Conservation (phyloP, 2,113 vertebrate genomes). For the Lepisosteus oculatus region DNA sequence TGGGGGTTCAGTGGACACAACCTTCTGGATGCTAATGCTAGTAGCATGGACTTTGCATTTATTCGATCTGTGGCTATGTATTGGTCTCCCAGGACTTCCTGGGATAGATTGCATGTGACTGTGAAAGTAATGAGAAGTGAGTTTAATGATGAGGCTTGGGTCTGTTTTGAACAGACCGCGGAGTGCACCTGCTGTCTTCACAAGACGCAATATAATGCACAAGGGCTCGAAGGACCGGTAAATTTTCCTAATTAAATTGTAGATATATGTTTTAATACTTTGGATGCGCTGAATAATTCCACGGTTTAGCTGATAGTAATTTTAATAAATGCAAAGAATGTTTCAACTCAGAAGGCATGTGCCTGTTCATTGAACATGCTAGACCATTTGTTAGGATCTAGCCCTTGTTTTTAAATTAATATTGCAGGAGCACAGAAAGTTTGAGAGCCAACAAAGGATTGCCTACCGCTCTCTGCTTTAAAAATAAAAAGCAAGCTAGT, state of each 20-base stretch:
- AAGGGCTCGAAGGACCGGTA: background rate
- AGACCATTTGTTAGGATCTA: too few relatives aligned
- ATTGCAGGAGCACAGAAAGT: too few relatives aligned
- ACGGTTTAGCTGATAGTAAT: background rate
- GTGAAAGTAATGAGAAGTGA: constrained; percentile 14
- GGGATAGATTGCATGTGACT: constrained; percentile 11
- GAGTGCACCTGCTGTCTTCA: constrained; percentile 6
- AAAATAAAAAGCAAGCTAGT: too few relatives aligned
- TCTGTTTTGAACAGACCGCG: background rate
- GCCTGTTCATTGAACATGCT: too few relatives aligned
- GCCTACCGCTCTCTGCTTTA: too few relatives aligned
- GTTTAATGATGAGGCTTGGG: constrained; percentile 11
- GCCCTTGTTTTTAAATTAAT: too few relatives aligned
- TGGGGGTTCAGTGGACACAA: constrained; percentile 1
- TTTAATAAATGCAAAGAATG: background rate
- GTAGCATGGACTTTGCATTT: background rate
- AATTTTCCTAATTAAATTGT: constrained; percentile 1
- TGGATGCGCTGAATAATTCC: background rate
- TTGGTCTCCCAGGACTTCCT: constrained; percentile 9
- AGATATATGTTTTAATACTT: background rate
- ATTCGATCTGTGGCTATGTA: constrained; percentile 9
- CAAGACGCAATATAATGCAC: background rate
- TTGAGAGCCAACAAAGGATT: too few relatives aligned
- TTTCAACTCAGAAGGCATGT: too few relatives aligned
- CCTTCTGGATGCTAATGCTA: constrained; percentile 14